These are phyloP conservation scores for Sipha flava DNA, from an alignment of 1,140 invertebrate species.

Conservation along the genomic window DNA sequence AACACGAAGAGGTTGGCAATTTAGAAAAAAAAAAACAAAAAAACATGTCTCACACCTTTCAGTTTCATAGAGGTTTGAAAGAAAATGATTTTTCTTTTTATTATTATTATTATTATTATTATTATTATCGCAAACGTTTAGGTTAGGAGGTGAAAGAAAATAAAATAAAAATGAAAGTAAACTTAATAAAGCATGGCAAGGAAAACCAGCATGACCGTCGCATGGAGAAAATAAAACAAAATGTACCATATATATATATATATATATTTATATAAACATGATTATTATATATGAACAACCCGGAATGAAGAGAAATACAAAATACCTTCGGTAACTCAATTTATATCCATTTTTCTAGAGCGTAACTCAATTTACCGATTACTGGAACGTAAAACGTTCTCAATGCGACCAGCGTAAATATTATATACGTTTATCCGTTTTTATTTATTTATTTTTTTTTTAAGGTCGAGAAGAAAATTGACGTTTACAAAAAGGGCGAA, in stretches of 20 bases:
- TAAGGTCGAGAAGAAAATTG: slow-evolving; percentile 8
- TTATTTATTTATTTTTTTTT: background rate
- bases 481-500: background rate
- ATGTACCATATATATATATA: background rate
- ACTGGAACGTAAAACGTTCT: slow-evolving; percentile 7
- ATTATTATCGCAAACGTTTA: background rate
- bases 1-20: background rate
- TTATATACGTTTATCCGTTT: slow-evolving; percentile 14
- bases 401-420: slow-evolving; percentile 26
- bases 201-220: slow-evolving; percentile 9
- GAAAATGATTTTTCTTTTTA: slow-evolving; percentile 1
- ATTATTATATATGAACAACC: background rate
- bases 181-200: background rate
- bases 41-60: background rate
- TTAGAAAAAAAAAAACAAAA: background rate
- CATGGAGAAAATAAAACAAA: background rate
- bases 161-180: slow-evolving; percentile 13
- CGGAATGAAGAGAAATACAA: slow-evolving; percentile 7
- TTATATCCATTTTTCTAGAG: slow-evolving; percentile 28
- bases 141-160: background rate
- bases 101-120: background rate
- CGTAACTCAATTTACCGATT: slow-evolving; percentile 28
- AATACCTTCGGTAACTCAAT: slow-evolving; percentile 26
- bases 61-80: background rate
- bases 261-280: background rate